Conservation (phyloP, 2,113 vertebrate genomes). For the Glaucomys volans region DNA sequence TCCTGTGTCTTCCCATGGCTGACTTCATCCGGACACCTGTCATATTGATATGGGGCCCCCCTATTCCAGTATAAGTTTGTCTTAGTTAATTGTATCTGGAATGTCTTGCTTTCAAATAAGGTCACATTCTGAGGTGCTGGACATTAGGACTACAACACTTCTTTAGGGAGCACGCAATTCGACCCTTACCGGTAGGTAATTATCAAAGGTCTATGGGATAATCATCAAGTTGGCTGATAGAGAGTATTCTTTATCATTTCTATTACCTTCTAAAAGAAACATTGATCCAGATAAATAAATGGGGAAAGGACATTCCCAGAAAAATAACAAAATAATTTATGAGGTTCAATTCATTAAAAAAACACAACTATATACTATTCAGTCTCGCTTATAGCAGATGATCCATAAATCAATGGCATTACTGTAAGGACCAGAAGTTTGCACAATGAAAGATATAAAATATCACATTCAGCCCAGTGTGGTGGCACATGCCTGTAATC, state of each 20-base stretch:
- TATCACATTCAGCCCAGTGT: too few species aligned
- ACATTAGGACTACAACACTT: not conserved
- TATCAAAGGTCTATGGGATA: conserved; percentile 13
- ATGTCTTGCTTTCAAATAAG: not conserved
- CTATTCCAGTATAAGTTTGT: not conserved
- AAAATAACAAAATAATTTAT: not conserved
- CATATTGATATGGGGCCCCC: not conserved
- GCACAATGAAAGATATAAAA: not conserved
- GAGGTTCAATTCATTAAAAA: not conserved
- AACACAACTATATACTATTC: not conserved
- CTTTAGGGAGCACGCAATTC: not conserved
- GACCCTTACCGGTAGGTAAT: not conserved
- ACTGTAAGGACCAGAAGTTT: not conserved
- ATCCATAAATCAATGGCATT: not conserved
- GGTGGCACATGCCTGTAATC: too few species aligned
- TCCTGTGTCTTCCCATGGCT: not conserved
- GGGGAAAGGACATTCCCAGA: not conserved
- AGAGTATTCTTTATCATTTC: not conserved
- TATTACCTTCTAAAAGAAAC: not conserved
- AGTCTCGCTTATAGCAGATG: not conserved
- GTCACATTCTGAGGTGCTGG: not conserved
- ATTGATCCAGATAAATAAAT: not conserved
- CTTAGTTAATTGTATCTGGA: not conserved
- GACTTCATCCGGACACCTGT: not conserved
- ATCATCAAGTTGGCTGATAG: not conserved